Percentiles rank a stretch among this genome's conserved stretches.
These are phyloP conservation scores for Orbicella faveolata DNA, from an alignment of 64 coral and sea anemone genomes.

Conservation along the genomic window DNA sequence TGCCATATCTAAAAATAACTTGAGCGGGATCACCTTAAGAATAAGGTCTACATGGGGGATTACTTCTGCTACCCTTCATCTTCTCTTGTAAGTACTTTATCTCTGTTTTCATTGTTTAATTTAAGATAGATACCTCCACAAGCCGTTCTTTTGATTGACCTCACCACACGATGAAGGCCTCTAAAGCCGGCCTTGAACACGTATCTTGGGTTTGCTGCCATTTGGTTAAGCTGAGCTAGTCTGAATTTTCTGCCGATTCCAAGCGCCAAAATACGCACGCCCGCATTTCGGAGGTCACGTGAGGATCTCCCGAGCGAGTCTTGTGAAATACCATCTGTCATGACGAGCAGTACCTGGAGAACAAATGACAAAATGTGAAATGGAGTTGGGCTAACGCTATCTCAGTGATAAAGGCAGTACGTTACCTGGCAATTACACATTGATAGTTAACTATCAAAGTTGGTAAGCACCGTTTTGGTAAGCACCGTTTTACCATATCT, in stretches of 20 bases:
- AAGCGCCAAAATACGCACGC: conserved; percentile 60
- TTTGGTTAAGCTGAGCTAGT: conserved; percentile 50
- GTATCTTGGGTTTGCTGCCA: conserved; percentile 38
- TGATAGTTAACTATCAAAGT: too few relatives aligned
- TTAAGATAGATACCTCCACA: conserved; percentile 39
- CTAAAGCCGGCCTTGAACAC: conserved; percentile 79
- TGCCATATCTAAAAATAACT: too few relatives aligned
- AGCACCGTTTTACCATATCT: too few relatives aligned
- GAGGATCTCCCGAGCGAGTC: conserved; percentile 24
- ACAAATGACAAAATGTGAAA: not conserved
- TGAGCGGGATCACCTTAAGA: too few relatives aligned
- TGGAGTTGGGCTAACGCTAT: too few relatives aligned
- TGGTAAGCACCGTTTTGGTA: too few relatives aligned
- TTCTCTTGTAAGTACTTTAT: too few relatives aligned
- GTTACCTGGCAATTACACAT: too few relatives aligned
- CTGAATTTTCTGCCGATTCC: conserved; percentile 63
- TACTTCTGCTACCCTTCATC: too few relatives aligned
- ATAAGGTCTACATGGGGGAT: too few relatives aligned
- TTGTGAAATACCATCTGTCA: conserved; percentile 68
- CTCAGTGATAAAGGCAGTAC: too few relatives aligned
- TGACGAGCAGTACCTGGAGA: conserved; percentile 24
- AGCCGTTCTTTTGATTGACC: conserved; percentile 60
- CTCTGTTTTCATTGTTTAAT: too few relatives aligned
- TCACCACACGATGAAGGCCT: conserved; percentile 42
- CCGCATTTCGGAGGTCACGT: conserved; percentile 33